Base-by-base conservation (phyloP, 2,888 invertebrate genomes). In the Meghimatium bilineatum region DNA sequence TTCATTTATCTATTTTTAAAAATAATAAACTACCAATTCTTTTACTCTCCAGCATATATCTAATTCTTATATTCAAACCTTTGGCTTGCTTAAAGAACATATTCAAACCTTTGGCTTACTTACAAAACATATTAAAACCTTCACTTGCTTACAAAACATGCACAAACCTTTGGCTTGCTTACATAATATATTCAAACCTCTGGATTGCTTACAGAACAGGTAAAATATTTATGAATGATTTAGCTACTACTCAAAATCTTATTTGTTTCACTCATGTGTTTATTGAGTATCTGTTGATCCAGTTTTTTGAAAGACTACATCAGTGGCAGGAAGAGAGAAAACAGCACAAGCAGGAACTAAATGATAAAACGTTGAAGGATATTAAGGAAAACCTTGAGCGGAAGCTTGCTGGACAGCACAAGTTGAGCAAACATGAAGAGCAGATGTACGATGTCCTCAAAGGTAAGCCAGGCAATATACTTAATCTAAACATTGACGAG, bases 221-320 rank as follows among this genome's bases (percentile, higher is more conserved):
- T n/a, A n/a, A n/a, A n/a, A n/a, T n/a, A n/a, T n/a, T 44, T 44
- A 44, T 12, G 44, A 44, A 12, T 44, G 44, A 44, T 44, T 56
- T 56, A 56, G 6, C 17, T 20, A 56, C 56, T 23, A 14, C 20
- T 56, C 20, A 2, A 56, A 20, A 23, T n/a, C 63, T 29, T n/a
- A 17, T 26, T 29, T n/a, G 10, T 26, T 17, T 66, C 1, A 66
- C 14, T 36, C 3, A 17, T 67, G 32, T 34, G 34, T 34, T 63
- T n/a, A 63, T n/a, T 5, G 26, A 2, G 32, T 67, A 67, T 67
- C 17, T 67, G 67, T 72, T 14, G 1, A 44, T 12, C 60, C 87
- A 93, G 93, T 93, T 93, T 89, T 89, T 92, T 81, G 92, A 92
- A 74, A 85, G 93, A 34, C 85, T 92, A 52, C 88, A 89, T 74